Conservation (phyloP, 2,888 invertebrate species). For the Dynastes hyllus region DNA sequence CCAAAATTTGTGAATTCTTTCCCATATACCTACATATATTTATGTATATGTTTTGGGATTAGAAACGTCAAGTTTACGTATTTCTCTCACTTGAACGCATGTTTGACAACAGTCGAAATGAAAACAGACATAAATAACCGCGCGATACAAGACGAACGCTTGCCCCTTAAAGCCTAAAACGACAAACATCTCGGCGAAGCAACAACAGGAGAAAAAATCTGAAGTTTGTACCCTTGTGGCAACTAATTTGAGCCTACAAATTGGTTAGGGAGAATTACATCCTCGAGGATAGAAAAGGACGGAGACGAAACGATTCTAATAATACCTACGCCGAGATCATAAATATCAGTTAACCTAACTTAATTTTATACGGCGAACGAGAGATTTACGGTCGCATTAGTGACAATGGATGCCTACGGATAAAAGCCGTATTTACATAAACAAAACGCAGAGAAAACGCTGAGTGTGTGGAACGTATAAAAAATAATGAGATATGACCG, state of each 20-base stretch:
- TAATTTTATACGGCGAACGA: slow-evolving; percentile 42
- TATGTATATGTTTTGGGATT: slow-evolving; percentile 2
- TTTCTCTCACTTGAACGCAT: slow-evolving; percentile 33
- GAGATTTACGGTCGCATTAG: slow-evolving; percentile 37
- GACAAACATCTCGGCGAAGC: slow-evolving; percentile 37
- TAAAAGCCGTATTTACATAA: slow-evolving; percentile 29
- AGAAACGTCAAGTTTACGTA: slow-evolving; percentile 28
- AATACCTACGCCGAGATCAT: slow-evolving; percentile 49
- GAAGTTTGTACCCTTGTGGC: too few relatives aligned
- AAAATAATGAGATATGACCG: too few relatives aligned
- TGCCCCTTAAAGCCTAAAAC: slow-evolving; percentile 41
- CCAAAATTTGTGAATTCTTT: too few relatives aligned
- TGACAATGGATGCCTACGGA: slow-evolving; percentile 36
- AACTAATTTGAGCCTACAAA: slow-evolving; percentile 58
- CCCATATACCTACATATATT: not conserved
- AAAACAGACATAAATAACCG: slow-evolving; percentile 45
- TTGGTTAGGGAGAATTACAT: slow-evolving; percentile 55
- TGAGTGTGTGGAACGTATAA: too few relatives aligned
- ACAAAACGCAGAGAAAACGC: not conserved
- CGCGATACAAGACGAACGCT: slow-evolving; percentile 19
- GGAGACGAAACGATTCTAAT: slow-evolving; percentile 55
- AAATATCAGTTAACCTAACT: slow-evolving; percentile 47
- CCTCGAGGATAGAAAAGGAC: slow-evolving; percentile 49
- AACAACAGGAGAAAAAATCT: slow-evolving; percentile 51
- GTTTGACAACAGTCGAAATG: slow-evolving; percentile 40